Evolutionary conservation across 2,113 vertebrate genomes (phyloP).

Genomic region (Monopterus albus): DNA sequence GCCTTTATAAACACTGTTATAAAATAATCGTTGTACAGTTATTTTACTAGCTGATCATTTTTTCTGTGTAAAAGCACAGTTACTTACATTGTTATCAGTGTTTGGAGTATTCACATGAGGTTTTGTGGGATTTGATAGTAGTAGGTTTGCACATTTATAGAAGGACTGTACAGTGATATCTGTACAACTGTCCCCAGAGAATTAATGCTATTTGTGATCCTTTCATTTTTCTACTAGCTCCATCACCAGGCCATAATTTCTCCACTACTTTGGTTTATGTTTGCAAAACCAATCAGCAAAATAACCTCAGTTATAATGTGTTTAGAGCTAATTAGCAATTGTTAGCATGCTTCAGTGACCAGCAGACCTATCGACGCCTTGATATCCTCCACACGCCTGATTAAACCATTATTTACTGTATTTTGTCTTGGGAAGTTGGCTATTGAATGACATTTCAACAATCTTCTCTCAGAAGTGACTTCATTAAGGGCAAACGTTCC

Average conservation of each 20-base stretch:
- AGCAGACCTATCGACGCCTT: slow-evolving; percentile 6
- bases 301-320: too few species aligned
- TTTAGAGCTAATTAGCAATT: too few species aligned
- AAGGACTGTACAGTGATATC: too few species aligned
- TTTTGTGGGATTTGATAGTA: not conserved
- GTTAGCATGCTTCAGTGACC: not conserved
- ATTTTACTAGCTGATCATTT: not conserved
- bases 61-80: not conserved
- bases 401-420: slow-evolving; percentile 22
- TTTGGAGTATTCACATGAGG: not conserved
- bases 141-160: too few species aligned
- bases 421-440: slow-evolving; percentile 7
- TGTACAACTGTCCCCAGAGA: too few species aligned
- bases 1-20: not conserved
- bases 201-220: too few species aligned
- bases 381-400: slow-evolving; percentile 2
- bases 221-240: too few species aligned
- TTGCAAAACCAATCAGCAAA: too few species aligned
- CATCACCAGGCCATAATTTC: too few species aligned
- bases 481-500: slow-evolving; percentile 35
- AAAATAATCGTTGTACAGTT: not conserved
- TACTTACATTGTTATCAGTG: not conserved
- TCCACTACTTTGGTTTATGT: too few species aligned
- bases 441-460: slow-evolving; percentile 12
- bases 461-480: not conserved